phyloP scores from a whole-genome alignment of 2,888 invertebrate genomes.

The Epinotia nisella region DNA sequence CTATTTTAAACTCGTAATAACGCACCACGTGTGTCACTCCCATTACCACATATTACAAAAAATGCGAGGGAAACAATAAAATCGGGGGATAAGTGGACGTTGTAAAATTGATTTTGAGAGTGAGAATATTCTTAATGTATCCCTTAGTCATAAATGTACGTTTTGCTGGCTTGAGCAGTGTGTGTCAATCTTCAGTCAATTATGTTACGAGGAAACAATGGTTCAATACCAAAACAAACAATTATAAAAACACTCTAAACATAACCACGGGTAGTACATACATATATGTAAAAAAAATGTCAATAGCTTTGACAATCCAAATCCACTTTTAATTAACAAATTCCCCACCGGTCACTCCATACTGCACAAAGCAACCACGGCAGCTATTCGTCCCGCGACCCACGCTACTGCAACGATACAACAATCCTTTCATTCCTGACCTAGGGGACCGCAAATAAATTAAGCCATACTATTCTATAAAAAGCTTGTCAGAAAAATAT shows the following conservation, averaged over 20 bases:
- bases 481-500: slow-evolving; percentile 54
- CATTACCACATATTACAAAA: slow-evolving; percentile 85
- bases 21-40: slow-evolving; percentile 82
- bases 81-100: slow-evolving; percentile 66
- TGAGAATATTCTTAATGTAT: background rate
- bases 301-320: slow-evolving; percentile 57
- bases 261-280: background rate
- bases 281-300: slow-evolving; percentile 24
- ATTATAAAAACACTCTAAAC: slow-evolving; percentile 1
- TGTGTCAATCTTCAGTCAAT: background rate
- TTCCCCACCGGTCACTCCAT: slow-evolving; percentile 62
- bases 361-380: slow-evolving; percentile 70
- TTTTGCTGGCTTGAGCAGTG: background rate
- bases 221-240: background rate
- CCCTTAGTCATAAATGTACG: background rate
- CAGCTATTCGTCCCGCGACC: slow-evolving; percentile 63
- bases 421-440: slow-evolving; percentile 61
- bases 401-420: slow-evolving; percentile 52
- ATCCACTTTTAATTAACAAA: slow-evolving; percentile 70
- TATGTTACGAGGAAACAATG: background rate
- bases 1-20: slow-evolving; percentile 85
- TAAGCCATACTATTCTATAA: slow-evolving; percentile 40
- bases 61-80: slow-evolving; percentile 82
- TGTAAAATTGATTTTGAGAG: slow-evolving; percentile 68
- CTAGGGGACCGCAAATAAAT: slow-evolving; percentile 53